A percentile compares a stretch with the other conserved stretches of the same genome.
These are phyloP conservation scores for Pseudomyrmex gracilis DNA, from an alignment of 1,140 invertebrate species.

Conservation along the genomic window DNA sequence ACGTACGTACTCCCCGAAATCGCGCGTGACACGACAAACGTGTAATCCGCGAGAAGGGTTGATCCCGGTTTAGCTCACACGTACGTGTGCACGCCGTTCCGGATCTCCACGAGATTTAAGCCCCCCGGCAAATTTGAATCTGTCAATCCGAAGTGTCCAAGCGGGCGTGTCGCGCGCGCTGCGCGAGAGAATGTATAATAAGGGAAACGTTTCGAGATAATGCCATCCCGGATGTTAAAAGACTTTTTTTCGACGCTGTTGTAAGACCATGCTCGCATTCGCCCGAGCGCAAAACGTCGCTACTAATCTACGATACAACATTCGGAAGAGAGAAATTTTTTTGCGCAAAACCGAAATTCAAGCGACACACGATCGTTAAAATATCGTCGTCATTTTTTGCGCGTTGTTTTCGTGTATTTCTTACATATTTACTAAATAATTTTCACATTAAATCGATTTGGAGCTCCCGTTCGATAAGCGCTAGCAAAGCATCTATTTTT, in stretches of 20 bases:
- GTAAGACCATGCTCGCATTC: constrained; percentile 57
- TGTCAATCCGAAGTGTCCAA: constrained; percentile 71
- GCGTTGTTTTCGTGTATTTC: too few species aligned
- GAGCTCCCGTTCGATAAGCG: too few species aligned
- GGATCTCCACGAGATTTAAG: constrained; percentile 71
- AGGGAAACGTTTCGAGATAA: constrained; percentile 55
- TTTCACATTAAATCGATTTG: too few species aligned
- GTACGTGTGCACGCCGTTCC: constrained; percentile 67
- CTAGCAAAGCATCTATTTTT: too few species aligned
- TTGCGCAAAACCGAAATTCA: background rate
- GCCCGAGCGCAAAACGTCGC: constrained; percentile 11
- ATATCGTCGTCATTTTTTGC: too few species aligned
- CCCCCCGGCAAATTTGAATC: constrained; percentile 73
- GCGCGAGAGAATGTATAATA: constrained; percentile 67
- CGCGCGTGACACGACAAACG: constrained; percentile 81
- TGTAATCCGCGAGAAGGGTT: constrained; percentile 83
- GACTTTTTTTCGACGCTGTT: constrained; percentile 56
- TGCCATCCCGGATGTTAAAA: constrained; percentile 62
- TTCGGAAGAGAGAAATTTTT: constrained; percentile 12
- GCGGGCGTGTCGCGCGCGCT: constrained; percentile 39
- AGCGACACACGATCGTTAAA: too few species aligned
- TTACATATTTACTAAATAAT: too few species aligned
- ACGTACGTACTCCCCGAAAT: constrained; percentile 69
- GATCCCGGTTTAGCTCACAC: constrained; percentile 82
- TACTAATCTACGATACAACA: constrained; percentile 24